These are phyloP conservation scores for Meloidogyne floridensis DNA, from an alignment of 1,140 invertebrate genomes.

Conservation along the genomic window DNA sequence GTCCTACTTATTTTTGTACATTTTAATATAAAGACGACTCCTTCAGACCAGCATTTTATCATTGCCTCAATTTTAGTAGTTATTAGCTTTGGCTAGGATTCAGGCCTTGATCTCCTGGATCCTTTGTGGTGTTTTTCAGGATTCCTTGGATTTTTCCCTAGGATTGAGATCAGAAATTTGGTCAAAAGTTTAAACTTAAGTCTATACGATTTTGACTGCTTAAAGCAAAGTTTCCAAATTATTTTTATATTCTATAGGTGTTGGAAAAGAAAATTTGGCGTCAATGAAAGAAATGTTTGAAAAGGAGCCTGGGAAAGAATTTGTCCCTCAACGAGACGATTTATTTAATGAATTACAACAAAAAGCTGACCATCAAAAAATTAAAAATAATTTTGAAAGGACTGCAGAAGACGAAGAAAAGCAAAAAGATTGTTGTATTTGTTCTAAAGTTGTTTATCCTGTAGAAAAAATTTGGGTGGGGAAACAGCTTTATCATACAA, in stretches of 20 bases:
- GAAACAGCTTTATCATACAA: slow-evolving; percentile 65
- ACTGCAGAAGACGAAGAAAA: slow-evolving; percentile 42
- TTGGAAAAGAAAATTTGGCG: slow-evolving; percentile 58
- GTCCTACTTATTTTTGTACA: no score
- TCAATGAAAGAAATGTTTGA: slow-evolving; percentile 4
- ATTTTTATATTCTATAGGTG: slow-evolving; percentile 35
- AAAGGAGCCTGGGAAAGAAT: not conserved
- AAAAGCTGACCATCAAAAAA: not conserved
- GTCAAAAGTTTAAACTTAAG: no score
- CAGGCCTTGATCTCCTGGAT: no score
- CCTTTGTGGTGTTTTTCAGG: no score
- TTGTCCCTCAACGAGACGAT: slow-evolving; percentile 2
- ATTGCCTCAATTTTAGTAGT: no score
- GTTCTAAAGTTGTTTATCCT: slow-evolving; percentile 65
- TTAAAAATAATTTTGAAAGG: slow-evolving; percentile 1
- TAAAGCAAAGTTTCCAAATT: no score
- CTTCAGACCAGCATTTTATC: no score
- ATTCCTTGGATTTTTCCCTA: no score
- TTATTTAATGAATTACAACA: not conserved
- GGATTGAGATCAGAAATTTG: no score
- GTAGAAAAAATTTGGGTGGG: slow-evolving; percentile 64
- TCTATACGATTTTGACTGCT: no score
- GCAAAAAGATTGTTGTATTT: slow-evolving; percentile 61
- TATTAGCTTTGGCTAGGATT: no score
- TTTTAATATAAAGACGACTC: no score